Base-by-base conservation (phyloP, 2,888 invertebrate genomes). In the Lasioglossum malachurum region DNA sequence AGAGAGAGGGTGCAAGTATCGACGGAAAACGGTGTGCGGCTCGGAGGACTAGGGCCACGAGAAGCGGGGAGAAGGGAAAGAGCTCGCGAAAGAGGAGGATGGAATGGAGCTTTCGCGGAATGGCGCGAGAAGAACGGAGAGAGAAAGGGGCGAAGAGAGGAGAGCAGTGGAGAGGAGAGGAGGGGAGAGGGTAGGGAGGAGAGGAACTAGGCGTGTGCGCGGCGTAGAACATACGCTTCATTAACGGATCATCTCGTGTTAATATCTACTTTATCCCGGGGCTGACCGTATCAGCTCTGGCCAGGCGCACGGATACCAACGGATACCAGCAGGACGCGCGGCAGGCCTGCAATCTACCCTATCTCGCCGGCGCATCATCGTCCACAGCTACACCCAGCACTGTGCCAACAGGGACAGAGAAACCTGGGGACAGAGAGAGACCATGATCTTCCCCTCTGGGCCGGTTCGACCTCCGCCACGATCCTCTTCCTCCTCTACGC, bases 171-270 rank as follows among this genome's bases (percentile, higher is more conserved):
- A 69, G 80, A 60, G 80, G 27, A 57, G 80, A 71, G 82, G 72
- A 46, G 64, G 67, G 38, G 35, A 41, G 46, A 14, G 73, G 38
- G 60, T 38, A 69, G 41, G 35, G 69, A 73, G 49, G 79, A 73
- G 75, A 38, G 69, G 60, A 75, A 64, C 82, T 82, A 86, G 90
- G 90, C 91, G 89, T 85, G 90, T 82, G 91, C 87, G 89, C 88
- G 91, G 92, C 89, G 91, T 89, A 92, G 94, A 95, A 95, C 95
- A 95, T 95, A 95, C 95, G 95, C 95, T 95, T 95, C 95, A 95
- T 95, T 95, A 95, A 95, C 95, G 95, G 95, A 95, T 95, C 94
- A 95, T 95, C 95, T 95, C 95, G 94, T 95, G 95, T 95, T 95
- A 95, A 95, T 95, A 95, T 95, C 95, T 95, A 95, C 95, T 95